phyloP scores from a whole-genome alignment of 1,140 invertebrate species.

The Orchesella cincta region DNA sequence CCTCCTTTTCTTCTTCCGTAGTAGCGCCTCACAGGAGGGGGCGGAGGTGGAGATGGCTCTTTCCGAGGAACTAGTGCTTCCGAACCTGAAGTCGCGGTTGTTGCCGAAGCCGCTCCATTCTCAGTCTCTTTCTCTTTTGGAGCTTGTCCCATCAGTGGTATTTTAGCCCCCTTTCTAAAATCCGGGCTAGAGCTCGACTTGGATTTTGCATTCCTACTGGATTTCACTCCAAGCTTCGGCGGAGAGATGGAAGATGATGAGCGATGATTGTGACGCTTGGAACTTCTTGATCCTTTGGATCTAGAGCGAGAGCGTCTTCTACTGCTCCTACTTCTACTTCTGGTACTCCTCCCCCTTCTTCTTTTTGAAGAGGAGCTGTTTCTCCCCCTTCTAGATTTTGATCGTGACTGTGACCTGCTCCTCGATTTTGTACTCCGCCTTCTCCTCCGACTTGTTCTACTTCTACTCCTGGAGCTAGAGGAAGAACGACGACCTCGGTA shows the following conservation, averaged over 20 bases:
- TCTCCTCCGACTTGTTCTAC: conserved; percentile 46
- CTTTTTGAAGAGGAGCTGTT: conserved; percentile 44
- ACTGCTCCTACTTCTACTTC: conserved; percentile 1
- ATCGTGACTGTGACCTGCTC: conserved; percentile 43
- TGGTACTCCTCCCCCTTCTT: conserved; percentile 5
- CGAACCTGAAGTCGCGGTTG: background rate
- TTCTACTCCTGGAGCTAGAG: background rate
- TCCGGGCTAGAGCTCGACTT: background rate
- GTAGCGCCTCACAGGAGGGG: conserved; percentile 43
- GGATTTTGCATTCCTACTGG: background rate
- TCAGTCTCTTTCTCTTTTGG: background rate
- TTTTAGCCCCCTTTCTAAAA: background rate
- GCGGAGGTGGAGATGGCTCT: conserved; percentile 19
- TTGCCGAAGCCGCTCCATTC: background rate
- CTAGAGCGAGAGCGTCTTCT: background rate
- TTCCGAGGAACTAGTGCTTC: background rate
- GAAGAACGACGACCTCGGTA: background rate
- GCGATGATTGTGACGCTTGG: conserved; percentile 4
- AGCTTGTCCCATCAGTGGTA: background rate
- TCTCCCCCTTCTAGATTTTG: background rate
- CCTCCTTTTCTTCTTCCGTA: conserved; percentile 35
- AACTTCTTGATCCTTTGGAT: background rate
- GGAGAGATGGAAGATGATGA: conserved; percentile 11
- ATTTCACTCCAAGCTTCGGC: background rate
- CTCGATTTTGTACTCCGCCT: conserved; percentile 44